Evolutionary conservation across 2,797 vertebrate genomes (phyloP).

Genomic region (Danio aesculapii): DNA sequence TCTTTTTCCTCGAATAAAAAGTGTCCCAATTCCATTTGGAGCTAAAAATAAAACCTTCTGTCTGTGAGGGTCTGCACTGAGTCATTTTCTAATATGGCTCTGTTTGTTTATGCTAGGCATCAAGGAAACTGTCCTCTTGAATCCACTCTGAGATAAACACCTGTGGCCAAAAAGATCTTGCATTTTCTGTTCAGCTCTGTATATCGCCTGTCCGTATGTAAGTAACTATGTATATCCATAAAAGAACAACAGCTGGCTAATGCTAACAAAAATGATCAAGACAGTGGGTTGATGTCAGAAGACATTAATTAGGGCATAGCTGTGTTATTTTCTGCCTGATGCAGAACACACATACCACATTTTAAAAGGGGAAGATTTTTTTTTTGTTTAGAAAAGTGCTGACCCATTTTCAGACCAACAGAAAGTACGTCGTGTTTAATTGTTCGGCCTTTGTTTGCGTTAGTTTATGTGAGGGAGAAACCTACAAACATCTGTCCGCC

Average conservation of each 20-base stretch:
- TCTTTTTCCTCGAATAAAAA: constrained; percentile 3
- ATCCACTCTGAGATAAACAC: constrained; percentile 21
- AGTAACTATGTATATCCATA: constrained; percentile 46
- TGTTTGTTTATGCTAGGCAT: constrained; percentile 36
- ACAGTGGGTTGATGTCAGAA: constrained; percentile 46
- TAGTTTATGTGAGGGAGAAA: constrained; percentile 51
- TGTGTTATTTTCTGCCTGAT: constrained; percentile 40
- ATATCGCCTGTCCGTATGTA: constrained; percentile 22
- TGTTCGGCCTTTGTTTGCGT: constrained; percentile 51
- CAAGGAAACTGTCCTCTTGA: constrained; percentile 23
- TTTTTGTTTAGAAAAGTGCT: constrained; percentile 17
- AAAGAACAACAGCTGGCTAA: constrained; percentile 51
- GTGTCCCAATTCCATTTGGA: neutral
- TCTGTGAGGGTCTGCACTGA: constrained; percentile 3
- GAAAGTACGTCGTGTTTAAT: constrained; percentile 54
- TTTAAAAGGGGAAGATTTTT: constrained; percentile 44
- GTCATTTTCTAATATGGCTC: constrained; percentile 41
- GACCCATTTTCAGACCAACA: constrained; percentile 57
- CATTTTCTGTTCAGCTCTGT: constrained; percentile 2
- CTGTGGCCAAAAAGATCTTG: constrained; percentile 16
- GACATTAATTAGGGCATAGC: constrained; percentile 43
- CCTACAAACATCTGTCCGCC: constrained; percentile 62
- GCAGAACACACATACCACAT: constrained; percentile 39
- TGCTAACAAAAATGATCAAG: constrained; percentile 30
- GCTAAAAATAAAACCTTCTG: neutral